A percentile compares a stretch with the other conserved stretches of the same genome.
phyloP scores from a whole-genome alignment of 1,140 invertebrate species.

The Scylla paramamosain region DNA sequence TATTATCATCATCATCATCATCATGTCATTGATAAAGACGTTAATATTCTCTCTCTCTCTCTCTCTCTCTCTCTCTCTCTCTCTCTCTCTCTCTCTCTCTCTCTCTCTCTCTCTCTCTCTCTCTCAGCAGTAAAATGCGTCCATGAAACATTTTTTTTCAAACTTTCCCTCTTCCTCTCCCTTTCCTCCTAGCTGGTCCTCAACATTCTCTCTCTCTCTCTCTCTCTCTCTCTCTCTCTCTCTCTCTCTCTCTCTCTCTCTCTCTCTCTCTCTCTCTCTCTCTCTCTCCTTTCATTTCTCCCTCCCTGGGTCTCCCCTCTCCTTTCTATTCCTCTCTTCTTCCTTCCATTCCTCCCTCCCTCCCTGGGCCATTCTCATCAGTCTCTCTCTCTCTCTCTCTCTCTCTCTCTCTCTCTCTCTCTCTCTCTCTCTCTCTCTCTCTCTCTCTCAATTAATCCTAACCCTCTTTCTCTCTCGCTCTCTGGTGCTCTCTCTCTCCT shows the following conservation, averaged over 20 bases:
- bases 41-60: too few species aligned
- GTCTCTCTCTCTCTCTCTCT: constrained; percentile 41
- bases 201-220: constrained; percentile 22
- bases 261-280: neutral
- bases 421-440: constrained; percentile 46
- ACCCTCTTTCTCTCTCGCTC: neutral
- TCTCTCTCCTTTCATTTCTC: too few species aligned
- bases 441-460: neutral
- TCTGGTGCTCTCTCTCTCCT: too few species aligned
- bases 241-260: constrained; percentile 46
- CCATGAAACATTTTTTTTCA: neutral
- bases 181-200: neutral
- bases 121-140: too few species aligned
- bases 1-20: too few species aligned
- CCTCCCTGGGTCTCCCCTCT: too few species aligned
- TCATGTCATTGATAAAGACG: too few species aligned
- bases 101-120: too few species aligned
- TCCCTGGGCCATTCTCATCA: neutral
- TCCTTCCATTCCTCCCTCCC: too few species aligned
- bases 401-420: constrained; percentile 46
- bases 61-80: too few species aligned
- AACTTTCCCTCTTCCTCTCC: neutral
- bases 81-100: too few species aligned
- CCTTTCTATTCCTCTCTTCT: too few species aligned
- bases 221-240: constrained; percentile 46